A percentile compares a stretch with the other conserved stretches of the same genome.
phyloP scores from a whole-genome alignment of 2,888 invertebrate species.

The Luffia ferchaultella region DNA sequence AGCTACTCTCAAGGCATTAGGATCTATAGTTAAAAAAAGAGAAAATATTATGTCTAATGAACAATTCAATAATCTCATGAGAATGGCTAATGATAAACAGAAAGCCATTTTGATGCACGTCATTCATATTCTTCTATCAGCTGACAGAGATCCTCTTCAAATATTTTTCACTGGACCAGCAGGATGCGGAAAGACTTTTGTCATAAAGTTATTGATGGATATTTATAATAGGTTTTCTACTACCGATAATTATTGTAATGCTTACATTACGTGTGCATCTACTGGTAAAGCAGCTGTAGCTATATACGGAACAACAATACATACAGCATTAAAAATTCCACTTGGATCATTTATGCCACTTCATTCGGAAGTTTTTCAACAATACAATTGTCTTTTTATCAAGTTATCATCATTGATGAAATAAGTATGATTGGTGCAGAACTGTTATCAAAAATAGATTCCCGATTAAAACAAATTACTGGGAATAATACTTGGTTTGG shows the following conservation, averaged over 20 bases:
- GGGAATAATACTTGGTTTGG: constrained; percentile 16
- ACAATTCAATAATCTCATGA: constrained; percentile 14
- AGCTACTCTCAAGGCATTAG: constrained; percentile 14
- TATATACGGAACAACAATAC: constrained; percentile 25
- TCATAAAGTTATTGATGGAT: constrained; percentile 27
- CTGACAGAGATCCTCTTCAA: constrained; percentile 8
- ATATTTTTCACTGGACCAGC: constrained; percentile 20
- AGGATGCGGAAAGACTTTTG: constrained; percentile 17
- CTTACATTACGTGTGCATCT: constrained; percentile 27
- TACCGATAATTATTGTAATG: constrained; percentile 23
- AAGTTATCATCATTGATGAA: constrained; percentile 18
- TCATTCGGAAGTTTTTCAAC: not conserved
- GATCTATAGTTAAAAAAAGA: constrained; percentile 9
- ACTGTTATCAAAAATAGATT: constrained; percentile 11
- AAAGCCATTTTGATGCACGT: constrained; percentile 16
- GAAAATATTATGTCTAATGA: constrained; percentile 14
- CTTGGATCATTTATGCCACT: not conserved
- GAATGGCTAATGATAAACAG: constrained; percentile 15
- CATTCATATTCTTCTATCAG: constrained; percentile 13
- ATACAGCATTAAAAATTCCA: not conserved
- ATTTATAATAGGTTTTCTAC: constrained; percentile 25
- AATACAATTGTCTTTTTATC: not conserved
- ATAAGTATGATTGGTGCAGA: constrained; percentile 20
- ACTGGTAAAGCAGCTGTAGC: constrained; percentile 28
- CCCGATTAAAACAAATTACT: constrained; percentile 16